Evolutionary conservation across 2,888 invertebrate genomes (phyloP).

Genomic region (Synanthedon formicaeformis): DNA sequence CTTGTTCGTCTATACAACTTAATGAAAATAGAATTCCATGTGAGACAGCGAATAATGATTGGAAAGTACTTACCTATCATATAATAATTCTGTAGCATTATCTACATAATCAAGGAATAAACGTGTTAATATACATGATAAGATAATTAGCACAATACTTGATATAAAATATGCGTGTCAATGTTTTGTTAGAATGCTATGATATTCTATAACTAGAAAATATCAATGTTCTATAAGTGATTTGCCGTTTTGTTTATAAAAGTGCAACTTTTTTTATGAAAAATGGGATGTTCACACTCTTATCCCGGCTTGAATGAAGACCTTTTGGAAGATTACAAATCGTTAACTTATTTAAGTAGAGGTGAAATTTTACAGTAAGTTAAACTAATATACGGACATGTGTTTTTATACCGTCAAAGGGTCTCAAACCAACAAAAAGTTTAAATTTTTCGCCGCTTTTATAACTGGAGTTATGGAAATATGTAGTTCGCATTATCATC

Average conservation of each 20-base stretch:
- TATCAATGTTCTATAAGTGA: slow-evolving; percentile 21
- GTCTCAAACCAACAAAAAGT: too few species aligned
- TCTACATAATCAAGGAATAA: background rate
- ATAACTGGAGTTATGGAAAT: too few species aligned
- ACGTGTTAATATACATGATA: background rate
- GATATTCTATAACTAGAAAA: background rate
- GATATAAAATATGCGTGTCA: background rate
- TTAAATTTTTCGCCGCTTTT: too few species aligned
- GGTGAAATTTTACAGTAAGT: slow-evolving; percentile 75
- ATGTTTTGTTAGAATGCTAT: background rate
- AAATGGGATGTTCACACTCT: slow-evolving; percentile 63
- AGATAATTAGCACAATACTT: background rate
- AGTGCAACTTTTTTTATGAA: slow-evolving; percentile 8
- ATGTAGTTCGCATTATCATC: too few species aligned
- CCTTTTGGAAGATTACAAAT: slow-evolving; percentile 69
- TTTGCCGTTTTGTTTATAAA: slow-evolving; percentile 47
- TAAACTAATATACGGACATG: background rate
- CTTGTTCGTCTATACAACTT: too few species aligned
- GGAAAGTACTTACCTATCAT: too few species aligned
- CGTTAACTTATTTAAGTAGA: slow-evolving; percentile 72
- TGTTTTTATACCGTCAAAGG: too few species aligned
- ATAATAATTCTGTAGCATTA: background rate
- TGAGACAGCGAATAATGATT: too few species aligned
- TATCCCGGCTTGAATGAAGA: slow-evolving; percentile 67
- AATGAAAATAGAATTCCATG: too few species aligned